Percentiles rank a stretch among this genome's conserved stretches.
These are phyloP conservation scores for Ciconia maguari DNA, from an alignment of 2,113 vertebrate species.

Conservation along the genomic window DNA sequence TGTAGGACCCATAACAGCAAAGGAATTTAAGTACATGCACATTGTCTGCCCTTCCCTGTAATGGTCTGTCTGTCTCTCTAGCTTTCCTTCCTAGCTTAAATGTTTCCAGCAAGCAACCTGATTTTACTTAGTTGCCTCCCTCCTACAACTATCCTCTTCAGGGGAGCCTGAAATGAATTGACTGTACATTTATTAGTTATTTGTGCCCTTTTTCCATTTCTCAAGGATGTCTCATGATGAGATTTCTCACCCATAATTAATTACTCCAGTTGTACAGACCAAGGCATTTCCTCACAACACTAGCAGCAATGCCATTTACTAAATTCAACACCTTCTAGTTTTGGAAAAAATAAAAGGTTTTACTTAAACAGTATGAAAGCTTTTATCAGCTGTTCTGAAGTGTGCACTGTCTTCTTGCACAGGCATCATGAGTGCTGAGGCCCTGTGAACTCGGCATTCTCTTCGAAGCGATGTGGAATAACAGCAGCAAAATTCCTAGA, in stretches of 20 bases:
- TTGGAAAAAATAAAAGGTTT: neutral
- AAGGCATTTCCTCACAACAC: constrained; percentile 24
- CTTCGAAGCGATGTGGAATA: neutral
- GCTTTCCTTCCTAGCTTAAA: neutral
- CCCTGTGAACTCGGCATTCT: neutral
- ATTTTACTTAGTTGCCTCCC: neutral
- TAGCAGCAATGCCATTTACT: constrained; percentile 35
- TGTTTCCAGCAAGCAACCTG: neutral
- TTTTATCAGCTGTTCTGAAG: neutral
- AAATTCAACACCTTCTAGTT: constrained; percentile 40
- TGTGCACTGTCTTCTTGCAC: neutral
- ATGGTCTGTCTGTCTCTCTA: neutral
- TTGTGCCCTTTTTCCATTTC: constrained; percentile 40
- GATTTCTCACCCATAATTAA: constrained; percentile 65
- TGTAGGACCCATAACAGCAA: neutral
- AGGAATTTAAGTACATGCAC: neutral
- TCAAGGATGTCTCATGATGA: constrained; percentile 44
- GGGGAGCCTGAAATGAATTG: constrained; percentile 15
- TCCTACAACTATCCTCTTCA: neutral
- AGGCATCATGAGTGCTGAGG: neutral
- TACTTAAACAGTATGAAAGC: neutral
- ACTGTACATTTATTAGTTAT: constrained; percentile 52
- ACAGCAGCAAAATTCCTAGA: neutral
- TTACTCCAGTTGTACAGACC: constrained; percentile 19
- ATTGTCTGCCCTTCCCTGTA: neutral